Conservation (phyloP, 2,113 vertebrate species). For the Mustelus asterias region DNA sequence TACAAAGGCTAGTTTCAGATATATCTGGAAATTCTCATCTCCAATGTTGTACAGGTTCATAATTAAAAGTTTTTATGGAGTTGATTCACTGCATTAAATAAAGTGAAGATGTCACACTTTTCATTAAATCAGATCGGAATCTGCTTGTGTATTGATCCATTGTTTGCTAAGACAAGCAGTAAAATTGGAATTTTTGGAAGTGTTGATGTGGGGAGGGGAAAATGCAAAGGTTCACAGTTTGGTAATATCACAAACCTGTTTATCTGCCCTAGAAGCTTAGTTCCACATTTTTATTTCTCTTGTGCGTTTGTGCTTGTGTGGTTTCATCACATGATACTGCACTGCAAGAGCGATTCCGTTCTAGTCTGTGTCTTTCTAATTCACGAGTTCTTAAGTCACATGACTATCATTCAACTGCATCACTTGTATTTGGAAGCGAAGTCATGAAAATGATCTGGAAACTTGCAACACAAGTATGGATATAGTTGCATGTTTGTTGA, state of each 20-base stretch:
- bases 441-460: background rate
- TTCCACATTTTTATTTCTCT: background rate
- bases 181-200: background rate
- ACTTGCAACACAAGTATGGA: background rate
- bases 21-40: background rate
- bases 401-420: slow-evolving; percentile 63
- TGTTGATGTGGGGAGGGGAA: background rate
- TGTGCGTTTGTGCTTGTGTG: slow-evolving; percentile 43
- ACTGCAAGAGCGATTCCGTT: slow-evolving; percentile 60
- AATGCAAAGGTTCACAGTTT: background rate
- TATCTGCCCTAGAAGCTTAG: background rate
- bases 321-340: slow-evolving; percentile 64
- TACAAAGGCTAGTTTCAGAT: background rate
- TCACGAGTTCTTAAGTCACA: slow-evolving; percentile 73
- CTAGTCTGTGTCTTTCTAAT: slow-evolving; percentile 62
- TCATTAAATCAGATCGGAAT: too few species aligned
- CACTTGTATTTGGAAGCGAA: background rate
- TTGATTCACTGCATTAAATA: background rate
- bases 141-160: background rate
- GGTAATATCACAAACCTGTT: background rate
- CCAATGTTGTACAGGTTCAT: background rate
- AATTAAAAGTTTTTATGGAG: background rate
- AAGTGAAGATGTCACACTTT: too few species aligned
- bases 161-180: background rate
- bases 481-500: background rate